Conservation (phyloP, 30 jellyfish, hydroid and myxozoan species). For the Pelagia noctiluca region DNA sequence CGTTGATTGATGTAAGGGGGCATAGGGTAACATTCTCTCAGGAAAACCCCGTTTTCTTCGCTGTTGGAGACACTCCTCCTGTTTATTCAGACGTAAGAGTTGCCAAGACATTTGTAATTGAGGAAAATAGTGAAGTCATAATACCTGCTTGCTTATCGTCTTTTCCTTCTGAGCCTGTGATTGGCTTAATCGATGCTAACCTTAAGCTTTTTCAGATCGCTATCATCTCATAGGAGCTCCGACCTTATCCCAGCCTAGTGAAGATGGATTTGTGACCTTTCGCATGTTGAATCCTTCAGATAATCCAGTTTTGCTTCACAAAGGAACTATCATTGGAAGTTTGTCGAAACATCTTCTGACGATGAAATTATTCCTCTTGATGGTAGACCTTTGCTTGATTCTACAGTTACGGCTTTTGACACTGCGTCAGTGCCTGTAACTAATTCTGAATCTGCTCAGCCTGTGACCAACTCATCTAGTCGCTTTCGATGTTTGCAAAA, state of each 20-base stretch:
- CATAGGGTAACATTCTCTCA: neutral
- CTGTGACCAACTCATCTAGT: neutral
- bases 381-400: neutral
- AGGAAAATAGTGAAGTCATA: neutral
- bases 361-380: neutral
- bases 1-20: conserved; percentile 13
- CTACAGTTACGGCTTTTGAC: neutral
- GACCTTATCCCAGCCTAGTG: conserved; percentile 2
- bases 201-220: neutral
- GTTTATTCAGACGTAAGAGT: too few relatives aligned
- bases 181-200: neutral
- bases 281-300: conserved; percentile 26
- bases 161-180: conserved; percentile 1
- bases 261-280: conserved; percentile 2
- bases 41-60: neutral
- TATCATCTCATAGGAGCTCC: conserved; percentile 37
- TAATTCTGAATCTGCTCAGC: neutral
- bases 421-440: conserved; percentile 1
- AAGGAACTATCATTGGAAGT: conserved; percentile 24
- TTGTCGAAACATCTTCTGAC: conserved; percentile 7
- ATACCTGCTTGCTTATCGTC: neutral
- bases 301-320: conserved; percentile 24
- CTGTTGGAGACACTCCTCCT: conserved; percentile 11
- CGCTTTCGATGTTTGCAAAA: neutral
- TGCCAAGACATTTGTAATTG: too few relatives aligned